Conservation (phyloP, 2,888 invertebrate genomes). For the Mongoloraphidia duomilia region DNA sequence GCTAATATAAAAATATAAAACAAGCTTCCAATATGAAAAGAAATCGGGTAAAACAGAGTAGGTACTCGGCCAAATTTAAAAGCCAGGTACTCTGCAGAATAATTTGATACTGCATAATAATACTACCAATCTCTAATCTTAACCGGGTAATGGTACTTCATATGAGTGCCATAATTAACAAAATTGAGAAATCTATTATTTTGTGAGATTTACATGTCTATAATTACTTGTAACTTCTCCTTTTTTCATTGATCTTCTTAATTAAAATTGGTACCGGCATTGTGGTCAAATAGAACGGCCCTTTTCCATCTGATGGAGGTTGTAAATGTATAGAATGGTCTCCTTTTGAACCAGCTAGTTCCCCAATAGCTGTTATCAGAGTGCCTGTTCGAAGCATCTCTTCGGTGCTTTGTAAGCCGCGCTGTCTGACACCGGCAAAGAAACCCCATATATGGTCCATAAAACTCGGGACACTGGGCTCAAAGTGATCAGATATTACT, state of each 20-base stretch:
- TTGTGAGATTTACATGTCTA: not conserved
- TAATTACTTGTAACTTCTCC: slow-evolving; percentile 48
- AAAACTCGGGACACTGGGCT: slow-evolving; percentile 58
- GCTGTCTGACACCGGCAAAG: slow-evolving; percentile 67
- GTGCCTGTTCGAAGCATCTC: slow-evolving; percentile 73
- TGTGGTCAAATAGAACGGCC: slow-evolving; percentile 65
- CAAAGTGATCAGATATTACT: slow-evolving; percentile 69
- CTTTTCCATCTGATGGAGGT: slow-evolving; percentile 48
- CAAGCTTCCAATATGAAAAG: too few relatives aligned
- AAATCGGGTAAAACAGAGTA: too few relatives aligned
- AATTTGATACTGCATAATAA: too few relatives aligned
- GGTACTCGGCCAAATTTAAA: too few relatives aligned
- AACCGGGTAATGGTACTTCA: too few relatives aligned
- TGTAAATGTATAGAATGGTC: slow-evolving; percentile 49
- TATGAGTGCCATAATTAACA: too few relatives aligned
- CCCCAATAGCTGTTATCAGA: slow-evolving; percentile 64
- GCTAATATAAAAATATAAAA: too few relatives aligned
- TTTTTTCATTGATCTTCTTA: slow-evolving; percentile 55
- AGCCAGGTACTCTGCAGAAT: too few relatives aligned
- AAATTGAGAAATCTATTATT: too few relatives aligned
- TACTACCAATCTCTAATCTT: too few relatives aligned
- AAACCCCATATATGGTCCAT: slow-evolving; percentile 75
- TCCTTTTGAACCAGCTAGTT: slow-evolving; percentile 49
- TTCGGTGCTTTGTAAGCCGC: slow-evolving; percentile 77
- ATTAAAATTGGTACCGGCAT: slow-evolving; percentile 61